These are phyloP conservation scores for Amiota communis DNA, from an alignment of 2,888 invertebrate species.

Conservation along the genomic window DNA sequence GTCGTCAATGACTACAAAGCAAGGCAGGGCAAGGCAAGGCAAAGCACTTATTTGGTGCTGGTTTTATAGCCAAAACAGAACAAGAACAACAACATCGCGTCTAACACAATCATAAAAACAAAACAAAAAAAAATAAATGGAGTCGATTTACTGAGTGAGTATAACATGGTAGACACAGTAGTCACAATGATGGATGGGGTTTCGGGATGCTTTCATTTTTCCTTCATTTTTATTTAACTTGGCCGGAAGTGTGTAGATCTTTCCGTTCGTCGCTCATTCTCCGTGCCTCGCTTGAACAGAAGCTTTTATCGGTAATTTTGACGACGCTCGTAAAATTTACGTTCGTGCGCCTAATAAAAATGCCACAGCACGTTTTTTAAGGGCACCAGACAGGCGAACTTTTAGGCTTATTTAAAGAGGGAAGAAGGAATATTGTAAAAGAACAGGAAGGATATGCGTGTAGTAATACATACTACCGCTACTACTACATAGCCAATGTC, in stretches of 20 bases:
- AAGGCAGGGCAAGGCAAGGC: too few relatives aligned
- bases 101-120: slow-evolving; percentile 7
- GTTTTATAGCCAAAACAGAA: slow-evolving; percentile 11
- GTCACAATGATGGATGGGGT: not conserved
- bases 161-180: not conserved
- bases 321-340: slow-evolving; percentile 54
- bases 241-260: too few relatives aligned
- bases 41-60: slow-evolving; percentile 5
- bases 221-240: not conserved
- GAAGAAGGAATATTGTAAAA: not conserved
- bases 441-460: slow-evolving; percentile 13
- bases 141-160: not conserved
- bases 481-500: slow-evolving; percentile 9
- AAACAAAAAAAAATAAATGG: not conserved
- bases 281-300: not conserved
- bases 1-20: not conserved
- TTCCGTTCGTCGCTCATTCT: not conserved
- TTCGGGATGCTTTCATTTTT: not conserved
- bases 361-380: slow-evolving; percentile 63
- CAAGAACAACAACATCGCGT: not conserved
- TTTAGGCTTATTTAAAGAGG: not conserved
- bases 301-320: slow-evolving; percentile 20
- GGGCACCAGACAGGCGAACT: not conserved
- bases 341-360: slow-evolving; percentile 60
- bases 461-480: not conserved